Evolutionary conservation across 2,797 vertebrate species (phyloP).

Genomic region (Anomalospiza imberbis): DNA sequence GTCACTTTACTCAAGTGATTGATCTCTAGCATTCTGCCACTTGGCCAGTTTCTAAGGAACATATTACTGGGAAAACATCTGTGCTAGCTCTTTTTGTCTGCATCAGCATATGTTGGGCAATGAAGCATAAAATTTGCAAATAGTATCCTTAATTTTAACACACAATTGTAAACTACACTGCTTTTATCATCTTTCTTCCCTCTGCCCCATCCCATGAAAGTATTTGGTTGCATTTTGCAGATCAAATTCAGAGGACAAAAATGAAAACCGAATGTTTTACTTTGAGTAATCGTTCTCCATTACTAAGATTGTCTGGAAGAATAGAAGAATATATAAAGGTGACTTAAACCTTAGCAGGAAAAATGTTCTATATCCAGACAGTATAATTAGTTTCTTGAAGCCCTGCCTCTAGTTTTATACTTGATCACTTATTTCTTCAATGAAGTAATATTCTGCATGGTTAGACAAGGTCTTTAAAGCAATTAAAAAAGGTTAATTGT

Average conservation of each 20-base stretch:
- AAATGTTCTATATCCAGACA: not conserved
- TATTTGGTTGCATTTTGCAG: not conserved
- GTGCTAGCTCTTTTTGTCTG: not conserved
- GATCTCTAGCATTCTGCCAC: not conserved
- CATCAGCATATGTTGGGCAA: constrained; percentile 23
- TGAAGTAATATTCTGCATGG: not conserved
- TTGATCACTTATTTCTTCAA: constrained; percentile 31
- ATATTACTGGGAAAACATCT: not conserved
- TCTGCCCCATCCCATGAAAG: not conserved
- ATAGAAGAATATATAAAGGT: not conserved
- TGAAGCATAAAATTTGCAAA: constrained; percentile 54
- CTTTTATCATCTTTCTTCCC: not conserved
- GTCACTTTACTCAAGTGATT: not conserved
- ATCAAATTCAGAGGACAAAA: constrained; percentile 22
- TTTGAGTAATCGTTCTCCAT: constrained; percentile 13
- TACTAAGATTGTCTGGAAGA: not conserved
- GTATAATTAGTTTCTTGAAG: constrained; percentile 12
- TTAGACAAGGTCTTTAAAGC: constrained; percentile 62
- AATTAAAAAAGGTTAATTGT: constrained; percentile 65
- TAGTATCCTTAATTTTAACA: constrained; percentile 34
- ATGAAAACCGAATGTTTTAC: constrained; percentile 1
- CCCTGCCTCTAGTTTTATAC: not conserved
- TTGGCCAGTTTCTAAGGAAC: not conserved
- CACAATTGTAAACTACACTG: not conserved
- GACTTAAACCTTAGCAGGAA: not conserved